Evolutionary conservation across 2,113 vertebrate genomes (phyloP), one percentile per base, ranked within the genome.

Genomic region (Daphoenositta chrysoptera): DNA sequence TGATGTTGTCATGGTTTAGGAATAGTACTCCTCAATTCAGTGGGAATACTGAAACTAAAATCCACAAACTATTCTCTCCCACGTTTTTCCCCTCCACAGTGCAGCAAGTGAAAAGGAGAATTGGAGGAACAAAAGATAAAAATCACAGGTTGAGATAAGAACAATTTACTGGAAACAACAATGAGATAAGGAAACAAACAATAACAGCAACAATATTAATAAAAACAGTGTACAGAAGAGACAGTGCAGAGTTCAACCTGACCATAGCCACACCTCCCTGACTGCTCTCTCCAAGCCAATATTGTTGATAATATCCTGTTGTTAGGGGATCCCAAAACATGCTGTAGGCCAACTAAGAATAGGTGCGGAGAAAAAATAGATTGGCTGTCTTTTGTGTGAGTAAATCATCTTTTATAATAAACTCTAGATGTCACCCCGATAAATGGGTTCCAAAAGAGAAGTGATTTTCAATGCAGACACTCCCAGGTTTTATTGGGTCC

Each of bases 371-470:
- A 16, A 79, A 76, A 63, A 79, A 56, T 11, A 83, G n/a, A 73
- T 84, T 82, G 33, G 9, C 20, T 71, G 28, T 64, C 57, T 93
- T 54, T 79, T 6, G 0, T 51, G 28, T 5, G 1, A 87, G 53
- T 85, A 79, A 91, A 94, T 89, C 1, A 89, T 58, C 51, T 85
- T 84, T 92, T 87, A 69, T 79, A 75, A 87, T 81, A 78, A 95
- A 75, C 48, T 82, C 56, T 51, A 64, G 56, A 71, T 78, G 73
- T 84, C 93, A 82, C 11, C 24, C 45, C 75, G 60, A 69, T 82
- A 95, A 94, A 94, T 63, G 40, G 13, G 13, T 84, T 95, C 69
- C 65, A 85, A 81, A 70, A 84, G 37, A 85, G 33, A 80, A 89
- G n/a, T 65, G 57, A 71, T 69, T 70, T 89, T 71, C 83, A 48